Evolutionary conservation across 35 echinoderm and acorn worm species (phyloP).

Genomic region (Anneissia japonica): DNA sequence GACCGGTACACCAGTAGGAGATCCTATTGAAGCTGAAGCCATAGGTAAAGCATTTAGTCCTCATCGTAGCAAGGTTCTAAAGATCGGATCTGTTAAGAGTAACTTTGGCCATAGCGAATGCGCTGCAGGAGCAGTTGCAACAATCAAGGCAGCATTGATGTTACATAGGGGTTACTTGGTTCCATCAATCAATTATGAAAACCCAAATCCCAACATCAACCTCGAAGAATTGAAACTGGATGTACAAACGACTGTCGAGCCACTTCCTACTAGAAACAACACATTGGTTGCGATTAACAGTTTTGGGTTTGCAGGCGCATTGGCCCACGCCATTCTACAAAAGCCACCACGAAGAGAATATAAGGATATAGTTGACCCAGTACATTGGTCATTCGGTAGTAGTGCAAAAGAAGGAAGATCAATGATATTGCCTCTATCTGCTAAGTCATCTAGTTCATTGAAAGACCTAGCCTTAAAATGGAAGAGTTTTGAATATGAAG

Average conservation of each 20-base stretch:
- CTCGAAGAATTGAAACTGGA: conserved; percentile 15
- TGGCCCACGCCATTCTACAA: conserved; percentile 83
- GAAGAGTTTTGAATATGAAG: conserved; percentile 41
- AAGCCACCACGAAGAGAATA: conserved; percentile 44
- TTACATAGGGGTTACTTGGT: conserved; percentile 51
- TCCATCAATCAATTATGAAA: conserved; percentile 77
- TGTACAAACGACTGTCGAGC: conserved; percentile 23
- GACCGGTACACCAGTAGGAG: conserved; percentile 88
- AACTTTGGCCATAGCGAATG: conserved; percentile 95
- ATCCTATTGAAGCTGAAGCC: conserved; percentile 87
- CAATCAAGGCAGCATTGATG: conserved; percentile 91
- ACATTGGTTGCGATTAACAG: conserved; percentile 74
- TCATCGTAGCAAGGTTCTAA: conserved; percentile 26
- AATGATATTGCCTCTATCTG: conserved; percentile 71
- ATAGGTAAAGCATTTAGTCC: conserved; percentile 62
- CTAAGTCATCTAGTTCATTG: conserved; percentile 69
- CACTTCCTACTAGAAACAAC: conserved; percentile 38
- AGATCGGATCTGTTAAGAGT: conserved; percentile 87
- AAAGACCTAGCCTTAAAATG: conserved; percentile 55
- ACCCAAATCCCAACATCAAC: conserved; percentile 67
- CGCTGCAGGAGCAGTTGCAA: conserved; percentile 59
- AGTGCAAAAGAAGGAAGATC: conserved; percentile 28
- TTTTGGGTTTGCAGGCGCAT: conserved; percentile 87
- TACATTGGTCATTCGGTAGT: conserved; percentile 61
- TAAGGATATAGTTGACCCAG: background rate